A percentile compares a stretch with the other conserved stretches of the same genome.
Evolutionary conservation across 2,888 invertebrate species (phyloP).

Genomic region (Arge pagana): DNA sequence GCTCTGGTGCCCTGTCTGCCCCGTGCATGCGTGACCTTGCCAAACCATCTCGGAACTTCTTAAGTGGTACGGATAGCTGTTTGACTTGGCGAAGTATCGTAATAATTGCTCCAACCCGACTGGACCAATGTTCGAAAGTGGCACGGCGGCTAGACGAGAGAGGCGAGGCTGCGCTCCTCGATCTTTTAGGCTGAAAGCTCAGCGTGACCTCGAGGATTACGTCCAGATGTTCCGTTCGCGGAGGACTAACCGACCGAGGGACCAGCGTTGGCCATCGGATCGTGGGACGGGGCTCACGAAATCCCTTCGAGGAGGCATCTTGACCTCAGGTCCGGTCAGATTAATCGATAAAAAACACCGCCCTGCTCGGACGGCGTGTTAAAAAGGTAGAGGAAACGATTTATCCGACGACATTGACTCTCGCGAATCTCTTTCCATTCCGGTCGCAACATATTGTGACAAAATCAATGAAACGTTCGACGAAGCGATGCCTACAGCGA

Average conservation of each 20-base stretch:
- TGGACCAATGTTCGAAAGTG: conserved; percentile 30
- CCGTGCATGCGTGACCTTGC: too few relatives aligned
- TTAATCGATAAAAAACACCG: too few relatives aligned
- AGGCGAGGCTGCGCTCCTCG: conserved; percentile 46
- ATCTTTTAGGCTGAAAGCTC: conserved; percentile 57
- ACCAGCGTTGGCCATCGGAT: conserved; percentile 12
- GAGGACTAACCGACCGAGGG: conserved; percentile 28
- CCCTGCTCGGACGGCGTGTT: too few relatives aligned
- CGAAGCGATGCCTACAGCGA: too few relatives aligned
- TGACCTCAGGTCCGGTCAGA: too few relatives aligned
- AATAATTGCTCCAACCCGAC: conserved; percentile 42
- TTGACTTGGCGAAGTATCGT: conserved; percentile 42
- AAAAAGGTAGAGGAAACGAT: too few relatives aligned
- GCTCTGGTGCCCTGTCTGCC: neutral
- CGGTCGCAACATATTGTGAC: too few relatives aligned
- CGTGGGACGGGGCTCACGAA: neutral
- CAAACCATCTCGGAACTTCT: neutral
- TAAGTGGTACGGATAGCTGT: conserved; percentile 27
- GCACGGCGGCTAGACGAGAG: neutral
- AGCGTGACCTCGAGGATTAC: conserved; percentile 56
- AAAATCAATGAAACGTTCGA: too few relatives aligned
- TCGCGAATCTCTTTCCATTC: too few relatives aligned
- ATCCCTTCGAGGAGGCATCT: neutral
- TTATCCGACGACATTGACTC: too few relatives aligned
- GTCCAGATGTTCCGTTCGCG: conserved; percentile 37